Base-by-base conservation (phyloP, 1,140 invertebrate species). In the Solenopsis invicta region DNA sequence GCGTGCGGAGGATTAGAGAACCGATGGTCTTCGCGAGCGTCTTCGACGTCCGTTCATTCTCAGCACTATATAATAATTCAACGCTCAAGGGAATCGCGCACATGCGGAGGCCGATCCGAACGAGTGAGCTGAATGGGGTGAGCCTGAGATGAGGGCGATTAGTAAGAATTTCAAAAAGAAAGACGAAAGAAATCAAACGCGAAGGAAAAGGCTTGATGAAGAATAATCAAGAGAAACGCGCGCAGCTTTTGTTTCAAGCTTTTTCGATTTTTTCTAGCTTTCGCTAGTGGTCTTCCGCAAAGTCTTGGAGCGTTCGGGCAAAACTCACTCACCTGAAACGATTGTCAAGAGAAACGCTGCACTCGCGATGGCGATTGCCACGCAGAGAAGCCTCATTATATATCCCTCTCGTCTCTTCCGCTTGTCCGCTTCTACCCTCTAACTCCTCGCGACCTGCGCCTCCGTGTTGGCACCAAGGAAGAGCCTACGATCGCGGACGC, bases 351-450 rank as follows among this genome's bases (percentile, higher is more conserved):
- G 78, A 45, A 95, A 91, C 86, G 92, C 91, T 29, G 90, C 91
- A 87, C 91, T 92, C 48, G 87, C 92, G 56, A 94, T 75, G 41
- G 18, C 56, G 48, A 84, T 74, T 54, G 41, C 67, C 66, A 93
- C 87, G 88, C 66, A 93, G 89, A 93, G 89, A 71, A 93, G 82
- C 89, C 89, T 93, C 93, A 94, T 88, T 93, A 89, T 88, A 48
- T 85, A 84, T 75, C 86, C 78, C 50, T 66, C 67, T 78, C 29
- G 29, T 66, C 45, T 82, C 86, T 61, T 34, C 29, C 34, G 41
- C 48, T 56, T 29, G 13, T 77, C 77, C 72, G 13, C 66, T 52
- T 80, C 67, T 71, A 67, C 16, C 29, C 50, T 74, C 66, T 52
- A 52, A 29, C 48, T 82, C 34, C 24, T 34, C 64, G 41, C 21